Conservation (phyloP, 2,113 vertebrate genomes). For the Vulpes vulpes region DNA sequence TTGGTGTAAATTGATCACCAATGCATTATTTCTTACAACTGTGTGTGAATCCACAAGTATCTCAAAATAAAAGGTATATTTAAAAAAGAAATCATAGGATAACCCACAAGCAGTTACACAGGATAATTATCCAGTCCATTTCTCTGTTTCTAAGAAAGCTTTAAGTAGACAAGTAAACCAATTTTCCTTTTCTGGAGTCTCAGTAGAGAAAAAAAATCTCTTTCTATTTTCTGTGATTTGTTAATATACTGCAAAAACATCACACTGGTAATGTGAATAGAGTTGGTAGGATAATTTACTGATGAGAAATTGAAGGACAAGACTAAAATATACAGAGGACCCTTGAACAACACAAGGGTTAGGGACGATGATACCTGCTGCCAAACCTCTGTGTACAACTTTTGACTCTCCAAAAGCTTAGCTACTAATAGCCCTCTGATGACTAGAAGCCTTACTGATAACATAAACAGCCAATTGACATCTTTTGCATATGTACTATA, state of each 20-base stretch:
- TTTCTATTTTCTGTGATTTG: not conserved
- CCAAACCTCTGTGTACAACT: not conserved
- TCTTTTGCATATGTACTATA: not conserved
- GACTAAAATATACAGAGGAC: not conserved
- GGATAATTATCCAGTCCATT: not conserved
- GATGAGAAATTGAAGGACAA: not conserved
- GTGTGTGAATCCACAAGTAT: not conserved
- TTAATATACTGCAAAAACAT: not conserved
- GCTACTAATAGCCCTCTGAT: not conserved
- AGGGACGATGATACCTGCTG: not conserved
- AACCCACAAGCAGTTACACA: not conserved
- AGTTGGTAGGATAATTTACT: not conserved
- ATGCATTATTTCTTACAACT: constrained; percentile 4
- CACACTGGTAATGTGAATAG: not conserved
- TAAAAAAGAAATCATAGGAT: not conserved
- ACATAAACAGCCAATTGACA: not conserved
- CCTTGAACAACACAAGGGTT: not conserved
- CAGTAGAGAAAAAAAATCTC: not conserved
- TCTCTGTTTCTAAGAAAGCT: not conserved
- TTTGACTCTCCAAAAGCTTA: not conserved
- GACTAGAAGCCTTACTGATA: not conserved
- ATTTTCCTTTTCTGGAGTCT: not conserved
- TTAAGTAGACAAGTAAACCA: not conserved
- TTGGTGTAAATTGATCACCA: not conserved
- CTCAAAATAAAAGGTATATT: not conserved